These are phyloP conservation scores for Danio tinwini DNA, from an alignment of 2,797 vertebrate genomes.

Conservation along the genomic window DNA sequence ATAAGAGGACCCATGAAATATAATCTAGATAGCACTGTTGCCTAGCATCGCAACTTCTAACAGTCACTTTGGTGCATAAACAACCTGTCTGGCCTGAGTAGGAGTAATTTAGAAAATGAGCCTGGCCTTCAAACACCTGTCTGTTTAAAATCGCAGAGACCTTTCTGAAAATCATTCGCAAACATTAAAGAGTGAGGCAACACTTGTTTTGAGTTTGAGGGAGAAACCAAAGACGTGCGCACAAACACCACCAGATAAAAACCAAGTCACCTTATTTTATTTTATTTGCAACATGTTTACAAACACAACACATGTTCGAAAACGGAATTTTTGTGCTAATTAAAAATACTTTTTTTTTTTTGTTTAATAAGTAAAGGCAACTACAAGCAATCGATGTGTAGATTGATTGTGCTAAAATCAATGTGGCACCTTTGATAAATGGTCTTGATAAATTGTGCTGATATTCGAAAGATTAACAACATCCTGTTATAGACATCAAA, in stretches of 20 bases:
- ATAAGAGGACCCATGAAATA: slow-evolving; percentile 54
- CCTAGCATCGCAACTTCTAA: slow-evolving; percentile 56
- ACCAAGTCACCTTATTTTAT: not conserved
- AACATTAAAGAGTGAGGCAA: slow-evolving; percentile 38
- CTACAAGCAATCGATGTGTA: not conserved
- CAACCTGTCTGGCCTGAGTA: slow-evolving; percentile 46
- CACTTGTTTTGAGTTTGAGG: slow-evolving; percentile 4
- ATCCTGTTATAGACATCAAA: no score
- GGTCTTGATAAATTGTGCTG: no score
- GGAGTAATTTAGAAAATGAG: slow-evolving; percentile 53
- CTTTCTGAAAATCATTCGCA: slow-evolving; percentile 41
- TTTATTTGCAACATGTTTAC: not conserved
- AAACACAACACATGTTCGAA: not conserved
- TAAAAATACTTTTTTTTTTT: not conserved
- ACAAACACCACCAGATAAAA: not conserved
- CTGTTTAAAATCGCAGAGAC: slow-evolving; percentile 46
- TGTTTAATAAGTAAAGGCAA: not conserved
- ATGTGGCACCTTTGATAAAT: not conserved
- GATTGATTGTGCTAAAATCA: not conserved
- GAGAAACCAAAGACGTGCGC: slow-evolving; percentile 3
- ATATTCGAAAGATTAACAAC: no score
- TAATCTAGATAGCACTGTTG: slow-evolving; percentile 56
- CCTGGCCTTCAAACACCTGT: slow-evolving; percentile 57
- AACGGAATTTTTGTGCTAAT: not conserved
- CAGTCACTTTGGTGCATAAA: slow-evolving; percentile 49